These are phyloP conservation scores for Oreochromis grahami DNA, from an alignment of 2,797 vertebrate species.

Conservation along the genomic window DNA sequence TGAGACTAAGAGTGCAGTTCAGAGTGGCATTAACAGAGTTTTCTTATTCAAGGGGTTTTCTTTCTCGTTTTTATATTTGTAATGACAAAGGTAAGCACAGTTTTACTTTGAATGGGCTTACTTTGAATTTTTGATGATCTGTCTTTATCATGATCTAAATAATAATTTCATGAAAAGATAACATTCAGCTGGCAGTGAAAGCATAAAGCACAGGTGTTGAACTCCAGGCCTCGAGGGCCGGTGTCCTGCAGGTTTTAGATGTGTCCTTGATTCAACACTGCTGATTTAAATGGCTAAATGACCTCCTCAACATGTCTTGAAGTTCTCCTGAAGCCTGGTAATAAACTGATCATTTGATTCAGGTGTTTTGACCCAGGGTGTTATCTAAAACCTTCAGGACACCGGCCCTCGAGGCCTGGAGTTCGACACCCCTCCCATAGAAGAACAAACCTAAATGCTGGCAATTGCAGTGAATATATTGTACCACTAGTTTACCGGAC, in stretches of 20 bases:
- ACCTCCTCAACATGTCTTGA: no score
- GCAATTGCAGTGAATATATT: background rate
- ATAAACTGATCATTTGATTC: no score
- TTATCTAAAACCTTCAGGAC: no score
- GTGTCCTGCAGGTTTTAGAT: no score
- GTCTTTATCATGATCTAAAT: background rate
- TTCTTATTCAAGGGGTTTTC: background rate
- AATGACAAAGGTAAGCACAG: no score
- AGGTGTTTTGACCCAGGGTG: no score
- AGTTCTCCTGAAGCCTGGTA: no score
- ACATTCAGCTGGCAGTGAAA: background rate
- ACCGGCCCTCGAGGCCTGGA: no score
- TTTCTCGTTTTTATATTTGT: background rate
- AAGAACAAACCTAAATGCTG: background rate
- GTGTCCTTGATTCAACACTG: no score
- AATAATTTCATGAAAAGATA: background rate
- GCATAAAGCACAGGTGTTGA: background rate
- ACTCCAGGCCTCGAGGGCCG: no score
- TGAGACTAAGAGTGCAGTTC: background rate
- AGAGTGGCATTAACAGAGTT: background rate
- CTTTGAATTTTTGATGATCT: background rate
- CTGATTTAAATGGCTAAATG: no score
- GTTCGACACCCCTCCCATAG: no score
- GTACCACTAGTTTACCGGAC: background rate
- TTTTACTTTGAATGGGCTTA: background rate